These are phyloP conservation scores for Morpho achilles DNA, from an alignment of 2,888 invertebrate genomes.

Conservation along the genomic window DNA sequence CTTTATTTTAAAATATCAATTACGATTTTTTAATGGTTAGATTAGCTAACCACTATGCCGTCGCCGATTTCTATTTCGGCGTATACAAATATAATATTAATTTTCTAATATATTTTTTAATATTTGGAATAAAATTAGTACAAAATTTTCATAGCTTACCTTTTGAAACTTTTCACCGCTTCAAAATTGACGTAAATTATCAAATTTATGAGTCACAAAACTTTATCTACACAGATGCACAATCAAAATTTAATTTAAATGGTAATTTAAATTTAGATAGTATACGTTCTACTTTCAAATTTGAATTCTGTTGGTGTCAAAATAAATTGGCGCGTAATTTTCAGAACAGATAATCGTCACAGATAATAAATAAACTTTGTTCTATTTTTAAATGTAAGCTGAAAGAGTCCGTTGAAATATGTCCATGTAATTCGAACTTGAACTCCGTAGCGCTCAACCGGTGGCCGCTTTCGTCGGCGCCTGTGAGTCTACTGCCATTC, in stretches of 20 bases:
- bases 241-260: no score
- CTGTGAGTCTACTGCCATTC: slow-evolving; percentile 35
- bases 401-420: slow-evolving; percentile 3
- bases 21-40: no score
- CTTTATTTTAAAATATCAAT: no score
- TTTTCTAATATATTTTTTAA: no score
- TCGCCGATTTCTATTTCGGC: no score
- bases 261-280: no score
- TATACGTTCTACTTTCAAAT: no score
- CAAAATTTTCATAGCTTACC: background rate
- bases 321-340: no score
- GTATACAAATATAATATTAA: no score
- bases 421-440: slow-evolving; percentile 26
- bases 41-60: no score
- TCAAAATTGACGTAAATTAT: background rate
- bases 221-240: background rate
- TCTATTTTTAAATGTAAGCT: slow-evolving; percentile 16
- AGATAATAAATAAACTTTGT: slow-evolving; percentile 1
- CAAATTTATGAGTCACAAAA: background rate
- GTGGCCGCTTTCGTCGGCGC: slow-evolving; percentile 34
- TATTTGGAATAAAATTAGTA: no score
- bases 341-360: background rate
- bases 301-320: no score
- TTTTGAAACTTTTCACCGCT: background rate
- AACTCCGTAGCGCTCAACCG: slow-evolving; percentile 33